A percentile compares a stretch with the other conserved stretches of the same genome.
phyloP scores from a whole-genome alignment of 1,140 invertebrate genomes.

The Drosophila saltans region DNA sequence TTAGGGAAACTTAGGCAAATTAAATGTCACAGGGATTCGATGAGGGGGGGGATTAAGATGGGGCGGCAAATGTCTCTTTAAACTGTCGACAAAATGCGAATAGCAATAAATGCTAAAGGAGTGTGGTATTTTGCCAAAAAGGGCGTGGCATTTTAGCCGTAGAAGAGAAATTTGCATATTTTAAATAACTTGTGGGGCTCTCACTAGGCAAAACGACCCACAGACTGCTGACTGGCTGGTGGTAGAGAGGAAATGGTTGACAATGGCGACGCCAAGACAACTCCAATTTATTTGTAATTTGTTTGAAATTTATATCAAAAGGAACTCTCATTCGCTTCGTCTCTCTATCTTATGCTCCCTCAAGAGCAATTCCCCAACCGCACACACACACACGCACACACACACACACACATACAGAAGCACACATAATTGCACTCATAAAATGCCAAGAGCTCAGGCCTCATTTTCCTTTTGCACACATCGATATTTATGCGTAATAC shows the following conservation, averaged over 20 bases:
- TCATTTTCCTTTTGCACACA: constrained; percentile 10
- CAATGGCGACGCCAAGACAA: constrained; percentile 66
- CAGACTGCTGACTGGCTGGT: constrained; percentile 7
- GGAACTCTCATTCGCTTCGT: constrained; percentile 32
- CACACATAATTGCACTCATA: constrained; percentile 43
- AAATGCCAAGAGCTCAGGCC: constrained; percentile 1
- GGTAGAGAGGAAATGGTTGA: constrained; percentile 52
- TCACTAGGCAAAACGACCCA: constrained; percentile 32
- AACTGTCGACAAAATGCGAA: constrained; percentile 58
- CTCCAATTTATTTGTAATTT: constrained; percentile 82
- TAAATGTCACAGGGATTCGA: constrained; percentile 60
- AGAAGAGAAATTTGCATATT: constrained; percentile 72
- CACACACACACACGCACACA: constrained; percentile 38
- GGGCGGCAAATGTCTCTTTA: constrained; percentile 54
- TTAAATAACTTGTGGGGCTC: constrained; percentile 73
- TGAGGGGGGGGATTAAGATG: neutral
- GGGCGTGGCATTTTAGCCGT: constrained; percentile 6
- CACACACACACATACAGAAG: constrained; percentile 23
- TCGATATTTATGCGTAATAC: neutral
- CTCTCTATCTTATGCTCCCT: constrained; percentile 1
- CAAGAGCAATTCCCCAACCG: constrained; percentile 44
- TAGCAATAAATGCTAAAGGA: constrained; percentile 63
- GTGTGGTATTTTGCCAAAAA: constrained; percentile 23
- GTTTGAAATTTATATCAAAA: constrained; percentile 79
- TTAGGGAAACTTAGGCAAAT: constrained; percentile 72